Evolutionary conservation across 2,888 invertebrate genomes (phyloP), one percentile per base, ranked within the genome.

Genomic region (Drosophila macrospina): DNA sequence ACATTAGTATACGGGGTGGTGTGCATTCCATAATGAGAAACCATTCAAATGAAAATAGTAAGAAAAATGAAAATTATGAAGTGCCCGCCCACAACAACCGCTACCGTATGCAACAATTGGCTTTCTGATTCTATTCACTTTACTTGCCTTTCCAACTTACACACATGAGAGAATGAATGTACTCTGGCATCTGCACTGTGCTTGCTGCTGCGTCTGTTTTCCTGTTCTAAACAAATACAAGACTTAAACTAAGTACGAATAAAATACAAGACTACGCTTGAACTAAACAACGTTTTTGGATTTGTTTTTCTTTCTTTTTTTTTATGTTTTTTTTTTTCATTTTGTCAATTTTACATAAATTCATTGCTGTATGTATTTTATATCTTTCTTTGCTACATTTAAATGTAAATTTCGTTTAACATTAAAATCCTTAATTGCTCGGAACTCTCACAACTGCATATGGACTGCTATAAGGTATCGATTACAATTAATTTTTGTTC

Each of bases 381-480:
- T 57, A 78, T 86, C 69, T 85, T 82, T 87, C 73, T 84, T 87
- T 85, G 68, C 83, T 86, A 84, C 77, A 83, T 69, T 64, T 64
- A 67, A 72, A 64, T 84, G 85, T 84, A 79, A 74, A 72, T 80
- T 80, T 70, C 32, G 68, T 62, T 62, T 80, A 68, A 77, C 66
- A 83, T 76, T 74, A 76, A 74, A 74, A 47, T 77, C 74, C 76
- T 77, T 77, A 76, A 74, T 76, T 60, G 75, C 73, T 66, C 83
- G 69, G 73, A 83, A 78, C 80, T 82, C 68, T 59, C 60, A 80
- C 65, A 73, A 75, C 77, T 79, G 70, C 59, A 65, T 75, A 61
- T 63, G 78, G 45, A 78, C 82, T 78, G 75, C 86, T 86, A 86
- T 60, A 85, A 80, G 74, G 70, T 74, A 68, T 67, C 36, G 55